Evolutionary conservation across 2,888 invertebrate species (phyloP).

Genomic region (Drepanosiphum platanoidis): DNA sequence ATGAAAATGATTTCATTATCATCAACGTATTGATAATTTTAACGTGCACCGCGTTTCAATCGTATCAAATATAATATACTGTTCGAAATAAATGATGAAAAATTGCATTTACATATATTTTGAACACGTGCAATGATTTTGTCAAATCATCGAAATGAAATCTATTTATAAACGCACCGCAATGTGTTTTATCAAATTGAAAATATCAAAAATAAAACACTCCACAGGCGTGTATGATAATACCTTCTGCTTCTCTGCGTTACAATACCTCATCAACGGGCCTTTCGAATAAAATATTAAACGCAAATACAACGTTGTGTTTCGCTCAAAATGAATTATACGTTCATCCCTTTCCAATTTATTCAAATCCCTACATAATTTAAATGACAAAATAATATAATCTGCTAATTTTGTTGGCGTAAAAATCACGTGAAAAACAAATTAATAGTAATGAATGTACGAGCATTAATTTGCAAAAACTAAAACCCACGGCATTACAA

Average conservation of each 20-base stretch:
- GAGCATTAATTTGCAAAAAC: neutral
- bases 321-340: neutral
- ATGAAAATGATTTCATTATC: too few relatives aligned
- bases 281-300: neutral
- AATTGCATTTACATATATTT: too few relatives aligned
- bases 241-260: too few relatives aligned
- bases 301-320: neutral
- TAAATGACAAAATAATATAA: neutral
- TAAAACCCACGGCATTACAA: neutral
- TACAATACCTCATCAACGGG: neutral
- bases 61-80: too few relatives aligned
- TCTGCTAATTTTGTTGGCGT: neutral
- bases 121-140: neutral
- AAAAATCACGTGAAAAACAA: neutral
- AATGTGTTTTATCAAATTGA: neutral
- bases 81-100: too few relatives aligned
- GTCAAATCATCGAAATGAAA: neutral
- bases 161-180: neutral
- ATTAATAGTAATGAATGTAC: neutral
- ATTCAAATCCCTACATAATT: conserved; percentile 8
- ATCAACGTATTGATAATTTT: too few relatives aligned
- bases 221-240: neutral
- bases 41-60: too few relatives aligned
- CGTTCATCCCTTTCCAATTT: neutral
- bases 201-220: neutral